A percentile compares a stretch with the other conserved stretches of the same genome.
phyloP scores from a whole-genome alignment of 2,113 vertebrate species.

The Mesembrinibis cayennensis region DNA sequence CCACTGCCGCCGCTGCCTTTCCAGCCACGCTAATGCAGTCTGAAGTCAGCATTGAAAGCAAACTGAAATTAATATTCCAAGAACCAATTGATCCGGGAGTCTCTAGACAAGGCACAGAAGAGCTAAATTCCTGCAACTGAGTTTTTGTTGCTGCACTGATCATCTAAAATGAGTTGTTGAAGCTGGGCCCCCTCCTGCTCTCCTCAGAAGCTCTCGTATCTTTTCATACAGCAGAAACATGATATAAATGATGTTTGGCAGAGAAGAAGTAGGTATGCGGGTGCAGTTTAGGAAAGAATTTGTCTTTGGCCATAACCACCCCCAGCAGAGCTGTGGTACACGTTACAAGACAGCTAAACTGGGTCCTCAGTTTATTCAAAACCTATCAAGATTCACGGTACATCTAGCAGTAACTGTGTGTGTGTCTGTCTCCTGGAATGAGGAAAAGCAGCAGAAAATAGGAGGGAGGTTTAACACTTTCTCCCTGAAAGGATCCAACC shows the following conservation, averaged over 20 bases:
- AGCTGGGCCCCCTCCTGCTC: background rate
- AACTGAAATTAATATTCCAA: background rate
- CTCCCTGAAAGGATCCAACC: background rate
- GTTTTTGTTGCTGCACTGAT: conserved; percentile 17
- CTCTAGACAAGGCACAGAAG: background rate
- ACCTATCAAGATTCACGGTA: background rate
- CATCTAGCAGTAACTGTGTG: background rate
- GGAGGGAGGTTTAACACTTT: background rate
- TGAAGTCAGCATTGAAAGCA: background rate
- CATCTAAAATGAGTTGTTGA: background rate
- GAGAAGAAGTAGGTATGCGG: background rate
- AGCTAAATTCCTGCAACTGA: background rate
- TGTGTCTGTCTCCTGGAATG: background rate
- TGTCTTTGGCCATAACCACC: background rate
- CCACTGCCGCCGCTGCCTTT: accelerated
- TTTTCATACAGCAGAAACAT: background rate
- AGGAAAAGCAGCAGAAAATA: background rate
- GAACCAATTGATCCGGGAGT: background rate
- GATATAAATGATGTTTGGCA: background rate
- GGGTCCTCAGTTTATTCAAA: background rate
- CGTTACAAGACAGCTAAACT: background rate
- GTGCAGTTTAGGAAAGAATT: background rate
- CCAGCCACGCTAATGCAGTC: background rate
- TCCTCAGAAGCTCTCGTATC: background rate
- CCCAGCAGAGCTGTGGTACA: background rate